phyloP scores from a whole-genome alignment of 1,140 invertebrate genomes.

The Drosophila pachea region DNA sequence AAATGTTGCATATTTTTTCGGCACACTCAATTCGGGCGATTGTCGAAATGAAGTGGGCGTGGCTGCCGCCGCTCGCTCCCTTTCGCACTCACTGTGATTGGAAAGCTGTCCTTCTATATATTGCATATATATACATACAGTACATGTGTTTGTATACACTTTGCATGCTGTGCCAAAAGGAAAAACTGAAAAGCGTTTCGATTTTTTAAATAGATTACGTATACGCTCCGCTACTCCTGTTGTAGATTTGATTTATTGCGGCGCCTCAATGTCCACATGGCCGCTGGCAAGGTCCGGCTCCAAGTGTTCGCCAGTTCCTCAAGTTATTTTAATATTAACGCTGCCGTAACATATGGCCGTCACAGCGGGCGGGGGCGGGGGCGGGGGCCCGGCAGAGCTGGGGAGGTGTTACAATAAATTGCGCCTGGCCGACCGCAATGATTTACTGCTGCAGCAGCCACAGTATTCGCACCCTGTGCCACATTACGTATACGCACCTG shows the following conservation, averaged over 20 bases:
- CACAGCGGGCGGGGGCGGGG: not conserved
- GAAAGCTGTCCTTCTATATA: slow-evolving; percentile 13
- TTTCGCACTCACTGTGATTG: slow-evolving; percentile 25
- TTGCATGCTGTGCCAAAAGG: slow-evolving; percentile 29
- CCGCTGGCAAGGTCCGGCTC: slow-evolving; percentile 32
- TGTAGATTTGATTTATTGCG: slow-evolving; percentile 63
- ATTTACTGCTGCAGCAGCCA: slow-evolving; percentile 62
- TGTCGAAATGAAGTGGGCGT: slow-evolving; percentile 43
- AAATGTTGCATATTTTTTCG: slow-evolving; percentile 72
- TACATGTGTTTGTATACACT: slow-evolving; percentile 24
- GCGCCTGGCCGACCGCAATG: slow-evolving; percentile 66
- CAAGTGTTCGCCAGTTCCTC: slow-evolving; percentile 66
- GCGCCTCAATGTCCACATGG: slow-evolving; percentile 61
- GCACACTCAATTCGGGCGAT: slow-evolving; percentile 29
- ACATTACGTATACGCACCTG: slow-evolving; percentile 56
- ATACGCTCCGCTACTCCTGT: slow-evolving; percentile 59
- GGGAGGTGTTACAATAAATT: slow-evolving; percentile 59
- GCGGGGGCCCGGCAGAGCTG: not conserved
- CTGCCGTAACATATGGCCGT: slow-evolving; percentile 66
- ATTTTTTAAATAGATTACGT: slow-evolving; percentile 70
- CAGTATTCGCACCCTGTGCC: slow-evolving; percentile 14
- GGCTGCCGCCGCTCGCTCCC: not conserved
- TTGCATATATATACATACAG: not conserved
- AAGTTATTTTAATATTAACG: slow-evolving; percentile 77
- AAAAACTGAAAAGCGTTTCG: slow-evolving; percentile 30